A percentile compares a stretch with the other conserved stretches of the same genome.
Conservation (phyloP, 2,888 invertebrate genomes). For the Chirona hameri region DNA sequence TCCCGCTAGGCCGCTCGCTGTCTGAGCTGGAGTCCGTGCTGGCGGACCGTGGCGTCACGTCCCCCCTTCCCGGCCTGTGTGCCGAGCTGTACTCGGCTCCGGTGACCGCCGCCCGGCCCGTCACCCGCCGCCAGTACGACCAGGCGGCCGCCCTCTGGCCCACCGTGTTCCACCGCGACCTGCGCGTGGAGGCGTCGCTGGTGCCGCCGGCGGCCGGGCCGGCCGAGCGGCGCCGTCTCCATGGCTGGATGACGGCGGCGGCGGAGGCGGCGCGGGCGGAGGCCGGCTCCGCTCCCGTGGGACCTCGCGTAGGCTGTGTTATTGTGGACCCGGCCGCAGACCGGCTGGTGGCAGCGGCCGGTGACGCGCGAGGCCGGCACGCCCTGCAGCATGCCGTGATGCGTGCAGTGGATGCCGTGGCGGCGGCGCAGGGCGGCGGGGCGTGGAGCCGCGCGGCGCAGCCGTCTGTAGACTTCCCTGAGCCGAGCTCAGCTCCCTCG, state of each 20-base stretch:
- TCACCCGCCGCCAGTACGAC: conserved; percentile 63
- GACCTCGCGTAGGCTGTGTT: conserved; percentile 50
- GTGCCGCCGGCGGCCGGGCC: conserved; percentile 42
- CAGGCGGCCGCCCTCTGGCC: conserved; percentile 67
- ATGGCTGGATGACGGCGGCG: conserved; percentile 33
- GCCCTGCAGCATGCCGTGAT: conserved; percentile 79
- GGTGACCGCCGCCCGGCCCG: conserved; percentile 61
- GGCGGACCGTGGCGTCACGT: conserved; percentile 31
- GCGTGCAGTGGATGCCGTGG: conserved; percentile 80
- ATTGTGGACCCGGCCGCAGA: conserved; percentile 66
- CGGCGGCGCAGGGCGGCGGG: conserved; percentile 75
- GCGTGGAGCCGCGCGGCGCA: conserved; percentile 49
- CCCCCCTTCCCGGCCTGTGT: conserved; percentile 1
- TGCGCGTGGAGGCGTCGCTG: conserved; percentile 62
- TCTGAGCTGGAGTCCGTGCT: conserved; percentile 29
- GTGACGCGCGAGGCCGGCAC: conserved; percentile 55
- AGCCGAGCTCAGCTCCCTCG: too few relatives aligned
- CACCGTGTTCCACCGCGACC: conserved; percentile 76
- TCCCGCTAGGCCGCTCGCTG: conserved; percentile 52
- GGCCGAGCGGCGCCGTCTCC: conserved; percentile 30
- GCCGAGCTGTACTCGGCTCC: conserved; percentile 25
- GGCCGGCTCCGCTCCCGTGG: neutral
- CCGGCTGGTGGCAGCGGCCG: conserved; percentile 63
- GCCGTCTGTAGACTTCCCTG: too few relatives aligned
- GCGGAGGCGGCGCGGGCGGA: conserved; percentile 31